Conservation (phyloP, 2,888 invertebrate species). For the Campoplex capitator region DNA sequence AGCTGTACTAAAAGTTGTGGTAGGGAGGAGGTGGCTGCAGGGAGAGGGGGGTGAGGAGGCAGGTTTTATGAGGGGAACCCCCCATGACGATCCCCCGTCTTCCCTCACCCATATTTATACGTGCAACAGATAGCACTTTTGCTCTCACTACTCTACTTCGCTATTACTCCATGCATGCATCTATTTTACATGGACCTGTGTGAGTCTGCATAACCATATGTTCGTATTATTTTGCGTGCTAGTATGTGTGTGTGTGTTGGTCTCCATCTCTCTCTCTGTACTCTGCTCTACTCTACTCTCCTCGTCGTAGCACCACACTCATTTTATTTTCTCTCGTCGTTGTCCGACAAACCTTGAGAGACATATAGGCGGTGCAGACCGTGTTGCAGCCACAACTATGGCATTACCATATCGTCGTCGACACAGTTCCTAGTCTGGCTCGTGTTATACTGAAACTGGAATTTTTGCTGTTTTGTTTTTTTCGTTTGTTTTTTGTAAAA, state of each 20-base stretch:
- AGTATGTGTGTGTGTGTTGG: neutral
- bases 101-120: slow-evolving; percentile 23
- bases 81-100: slow-evolving; percentile 39
- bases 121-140: slow-evolving; percentile 31
- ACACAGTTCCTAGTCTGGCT: slow-evolving; percentile 58
- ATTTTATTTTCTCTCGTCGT: slow-evolving; percentile 66
- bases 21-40: no score
- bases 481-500: neutral
- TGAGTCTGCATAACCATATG: neutral
- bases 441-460: slow-evolving; percentile 4
- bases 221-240: neutral
- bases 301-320: slow-evolving; percentile 58
- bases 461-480: neutral
- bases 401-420: slow-evolving; percentile 47
- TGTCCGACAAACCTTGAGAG: slow-evolving; percentile 68
- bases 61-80: slow-evolving; percentile 39
- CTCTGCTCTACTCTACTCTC: slow-evolving; percentile 60
- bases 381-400: slow-evolving; percentile 28
- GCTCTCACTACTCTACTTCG: slow-evolving; percentile 48
- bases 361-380: slow-evolving; percentile 39
- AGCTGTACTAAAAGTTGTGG: slow-evolving; percentile 20
- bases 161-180: slow-evolving; percentile 34
- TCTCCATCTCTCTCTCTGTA: neutral
- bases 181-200: slow-evolving; percentile 10
- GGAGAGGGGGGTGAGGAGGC: neutral